Evolutionary conservation across 2,888 invertebrate species (phyloP), one percentile per base, ranked within the genome.

Genomic region (Oegoconia quadripuncta): DNA sequence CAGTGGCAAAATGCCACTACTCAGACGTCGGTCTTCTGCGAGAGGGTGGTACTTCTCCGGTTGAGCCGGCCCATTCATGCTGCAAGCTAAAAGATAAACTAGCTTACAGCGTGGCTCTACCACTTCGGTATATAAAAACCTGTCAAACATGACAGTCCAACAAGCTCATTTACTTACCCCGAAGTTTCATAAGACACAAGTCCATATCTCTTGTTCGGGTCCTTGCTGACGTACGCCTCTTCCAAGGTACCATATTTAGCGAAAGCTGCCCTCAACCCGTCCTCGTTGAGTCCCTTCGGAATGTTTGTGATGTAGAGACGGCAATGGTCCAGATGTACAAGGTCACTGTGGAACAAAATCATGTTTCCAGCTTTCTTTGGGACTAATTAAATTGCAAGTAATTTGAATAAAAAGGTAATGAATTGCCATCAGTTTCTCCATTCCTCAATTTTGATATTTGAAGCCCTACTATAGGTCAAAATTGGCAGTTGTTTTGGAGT

Each of bases 271-370:
- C 52, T 31, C 0, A 86, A 50, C 0, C 83, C 86, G 0, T 76
- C 72, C 0, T 73, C 65, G 8, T 56, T 81, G 1, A 86, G 44
- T 0, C 48, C 70, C n/a, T 48, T 50, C 0, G 82, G 78, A 17
- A 86, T 57, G 29, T 74, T 81, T 0, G 60, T 75, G 1, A 86
- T 55, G 43, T 86, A 83, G 0, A 86, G 56, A 0, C 70, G 63
- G 20, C 55, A 60, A 18, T 79, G 73, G 42, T 83, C 75, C 0
- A 82, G 34, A 1, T 59, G 59, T 0, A 61, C 61, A 0, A 46
- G 54, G 0, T 58, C 59, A 11, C 74, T 76, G 56, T 4, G 18
- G 36, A 20, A 29, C 25, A 37, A 8, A 26, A 13, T 16, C 27
- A 7, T 13, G 14, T 11, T 20, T 6, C 20, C 5, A 20, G 4